These are phyloP conservation scores for Harpalus rubripes DNA, from an alignment of 2,888 invertebrate genomes.

Conservation along the genomic window DNA sequence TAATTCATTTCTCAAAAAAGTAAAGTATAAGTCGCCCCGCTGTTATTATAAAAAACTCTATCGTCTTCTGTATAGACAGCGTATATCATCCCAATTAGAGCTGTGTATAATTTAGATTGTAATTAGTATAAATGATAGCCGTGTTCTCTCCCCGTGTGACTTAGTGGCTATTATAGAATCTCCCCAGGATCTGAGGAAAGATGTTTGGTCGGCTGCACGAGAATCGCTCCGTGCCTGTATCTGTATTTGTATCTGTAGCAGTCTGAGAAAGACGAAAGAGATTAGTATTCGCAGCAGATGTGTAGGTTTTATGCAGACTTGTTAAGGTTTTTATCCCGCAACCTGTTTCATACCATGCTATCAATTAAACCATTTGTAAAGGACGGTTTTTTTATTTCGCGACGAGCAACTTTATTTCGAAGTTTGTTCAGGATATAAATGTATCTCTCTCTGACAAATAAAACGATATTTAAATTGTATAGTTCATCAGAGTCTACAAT, in stretches of 20 bases:
- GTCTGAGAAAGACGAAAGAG: not conserved
- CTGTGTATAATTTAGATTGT: constrained; percentile 56
- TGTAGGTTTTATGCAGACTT: constrained; percentile 36
- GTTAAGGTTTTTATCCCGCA: constrained; percentile 20
- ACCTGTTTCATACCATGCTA: constrained; percentile 22
- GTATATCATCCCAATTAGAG: constrained; percentile 45
- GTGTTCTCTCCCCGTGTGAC: constrained; percentile 19
- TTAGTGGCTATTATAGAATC: constrained; percentile 52
- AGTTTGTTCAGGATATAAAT: not conserved
- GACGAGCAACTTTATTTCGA: not conserved
- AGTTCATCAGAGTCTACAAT: too few species aligned
- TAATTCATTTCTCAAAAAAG: too few species aligned
- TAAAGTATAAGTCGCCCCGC: too few species aligned
- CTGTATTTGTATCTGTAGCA: not conserved
- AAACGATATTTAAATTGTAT: too few species aligned
- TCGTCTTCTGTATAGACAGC: not conserved
- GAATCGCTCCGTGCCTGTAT: too few species aligned
- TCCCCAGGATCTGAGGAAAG: constrained; percentile 22
- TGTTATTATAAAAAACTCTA: too few species aligned
- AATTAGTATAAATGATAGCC: constrained; percentile 62
- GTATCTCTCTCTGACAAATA: not conserved
- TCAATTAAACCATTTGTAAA: constrained; percentile 7
- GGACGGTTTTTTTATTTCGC: not conserved
- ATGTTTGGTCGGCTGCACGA: not conserved
- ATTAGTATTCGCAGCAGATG: constrained; percentile 33